Evolutionary conservation across 2,113 vertebrate genomes (phyloP).

Genomic region (Ceuthmochares aereus): DNA sequence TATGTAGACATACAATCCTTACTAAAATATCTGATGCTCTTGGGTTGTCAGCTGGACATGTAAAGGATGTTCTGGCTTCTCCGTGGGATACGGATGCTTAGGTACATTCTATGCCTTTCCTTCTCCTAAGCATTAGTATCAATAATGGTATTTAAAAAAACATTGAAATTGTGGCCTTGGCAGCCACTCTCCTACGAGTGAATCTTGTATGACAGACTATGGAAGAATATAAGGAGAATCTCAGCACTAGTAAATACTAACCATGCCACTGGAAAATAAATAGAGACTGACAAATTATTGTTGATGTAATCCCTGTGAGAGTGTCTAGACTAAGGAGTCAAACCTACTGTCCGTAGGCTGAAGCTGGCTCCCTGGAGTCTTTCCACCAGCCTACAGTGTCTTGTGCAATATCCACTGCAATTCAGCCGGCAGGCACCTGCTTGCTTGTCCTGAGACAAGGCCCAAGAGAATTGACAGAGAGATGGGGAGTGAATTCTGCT

Average conservation of each 20-base stretch:
- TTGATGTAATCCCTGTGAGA: slow-evolving; percentile 53
- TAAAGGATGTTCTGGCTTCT: not conserved
- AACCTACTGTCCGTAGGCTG: slow-evolving; percentile 61
- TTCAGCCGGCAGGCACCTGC: slow-evolving; percentile 41
- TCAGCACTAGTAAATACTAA: slow-evolving; percentile 44
- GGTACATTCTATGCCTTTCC: not conserved
- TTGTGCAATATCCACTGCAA: slow-evolving; percentile 54
- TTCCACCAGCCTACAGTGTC: slow-evolving; percentile 60
- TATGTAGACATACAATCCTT: not conserved
- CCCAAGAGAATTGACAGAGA: not conserved
- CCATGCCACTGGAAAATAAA: slow-evolving; percentile 57
- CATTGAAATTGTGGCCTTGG: not conserved
- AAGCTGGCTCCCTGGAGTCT: slow-evolving; percentile 55
- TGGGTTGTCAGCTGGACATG: not conserved
- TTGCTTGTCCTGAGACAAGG: not conserved
- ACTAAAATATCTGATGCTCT: not conserved
- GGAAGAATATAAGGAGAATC: not conserved
- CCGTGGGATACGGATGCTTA: not conserved
- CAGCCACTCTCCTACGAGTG: not conserved
- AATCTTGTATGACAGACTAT: not conserved
- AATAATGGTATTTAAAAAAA: not conserved
- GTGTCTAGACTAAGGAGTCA: slow-evolving; percentile 65
- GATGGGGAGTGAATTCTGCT: not conserved
- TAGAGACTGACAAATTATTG: slow-evolving; percentile 64
- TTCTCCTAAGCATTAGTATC: not conserved